A percentile compares a stretch with the other conserved stretches of the same genome.
Evolutionary conservation across 2,888 invertebrate species (phyloP).

Genomic region (Ethmia dodecea): DNA sequence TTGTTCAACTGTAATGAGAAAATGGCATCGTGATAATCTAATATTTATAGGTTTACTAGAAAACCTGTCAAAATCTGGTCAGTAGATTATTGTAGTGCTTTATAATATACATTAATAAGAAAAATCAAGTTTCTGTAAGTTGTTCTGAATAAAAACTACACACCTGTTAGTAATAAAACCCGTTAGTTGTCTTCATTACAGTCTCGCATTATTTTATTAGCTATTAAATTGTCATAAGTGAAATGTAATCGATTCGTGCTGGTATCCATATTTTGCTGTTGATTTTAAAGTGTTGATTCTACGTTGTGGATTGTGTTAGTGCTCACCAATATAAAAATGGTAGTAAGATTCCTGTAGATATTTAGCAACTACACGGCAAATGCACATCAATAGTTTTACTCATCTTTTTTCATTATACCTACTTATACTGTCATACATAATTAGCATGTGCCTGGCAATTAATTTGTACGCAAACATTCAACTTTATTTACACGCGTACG

Average conservation of each 20-base stretch:
- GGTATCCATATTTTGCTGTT: neutral
- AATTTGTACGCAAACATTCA: no score
- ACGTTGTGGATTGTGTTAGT: no score
- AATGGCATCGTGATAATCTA: constrained; percentile 20
- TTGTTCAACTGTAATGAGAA: constrained; percentile 16
- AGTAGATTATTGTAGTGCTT: constrained; percentile 8
- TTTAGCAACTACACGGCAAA: no score
- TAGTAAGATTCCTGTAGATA: no score
- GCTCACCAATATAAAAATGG: no score
- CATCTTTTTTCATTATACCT: no score
- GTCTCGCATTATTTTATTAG: constrained; percentile 6
- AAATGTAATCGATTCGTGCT: constrained; percentile 19
- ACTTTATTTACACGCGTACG: no score
- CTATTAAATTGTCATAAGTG: constrained; percentile 24
- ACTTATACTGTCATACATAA: no score
- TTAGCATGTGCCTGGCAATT: no score
- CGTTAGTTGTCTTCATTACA: constrained; percentile 3
- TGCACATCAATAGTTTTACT: no score
- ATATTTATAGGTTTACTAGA: constrained; percentile 15
- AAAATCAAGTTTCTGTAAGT: constrained; percentile 7
- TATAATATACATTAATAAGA: constrained; percentile 16
- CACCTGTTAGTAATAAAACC: constrained; percentile 12
- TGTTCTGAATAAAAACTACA: constrained; percentile 6
- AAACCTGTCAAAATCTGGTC: constrained; percentile 15
- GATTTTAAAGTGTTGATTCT: no score